Base-by-base conservation (phyloP, 2,797 vertebrate genomes). In the Gastrophryne carolinensis region DNA sequence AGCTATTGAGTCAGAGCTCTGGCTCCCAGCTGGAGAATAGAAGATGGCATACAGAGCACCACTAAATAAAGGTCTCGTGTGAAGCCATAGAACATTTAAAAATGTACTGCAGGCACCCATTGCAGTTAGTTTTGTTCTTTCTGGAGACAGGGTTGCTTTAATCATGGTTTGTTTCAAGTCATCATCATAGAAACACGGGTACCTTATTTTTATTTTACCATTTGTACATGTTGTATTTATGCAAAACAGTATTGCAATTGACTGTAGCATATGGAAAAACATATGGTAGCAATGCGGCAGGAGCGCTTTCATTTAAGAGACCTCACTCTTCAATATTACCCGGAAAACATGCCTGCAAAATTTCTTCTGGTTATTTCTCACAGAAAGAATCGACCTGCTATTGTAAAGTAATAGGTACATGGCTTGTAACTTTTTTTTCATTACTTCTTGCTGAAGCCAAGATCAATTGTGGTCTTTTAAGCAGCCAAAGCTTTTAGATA, bases 241-340 rank as follows among this genome's bases (percentile, higher is more conserved):
- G 34, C 24, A 7, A n/a, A 66, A 34, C 49, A 24, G 12, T 53
- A 37, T 17, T 5, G 19, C n/a, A 35, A 15, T 34, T 53, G 7
- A 54, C 17, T 39, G 49, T 67, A 19, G 30, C 64, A 67, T 67
- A 50, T 66, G 63, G 44, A 52, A 29, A 50, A 30, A 34, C 63
- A 66, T 66, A 54, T 67, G 50, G 30, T 54, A 26, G 12, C 32
- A 27, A 10, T 24, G 13, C 21, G 6, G 47, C 30, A 21, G 24
- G 7, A 24, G 23, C 11, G 34, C 17, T n/a, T n/a, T n/a, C 12
- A 62, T 44, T 27, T 44, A 27, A 27, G 9, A 32, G 24, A 13
- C 29, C 2, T 34, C n/a, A 21, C 24, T 49, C 30, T 32, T n/a
- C 19, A 47, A 49, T 35, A 17, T 17, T n/a, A 27, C 37, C 58